Evolutionary conservation across 1,140 invertebrate genomes (phyloP).

Genomic region (Physella acuta): DNA sequence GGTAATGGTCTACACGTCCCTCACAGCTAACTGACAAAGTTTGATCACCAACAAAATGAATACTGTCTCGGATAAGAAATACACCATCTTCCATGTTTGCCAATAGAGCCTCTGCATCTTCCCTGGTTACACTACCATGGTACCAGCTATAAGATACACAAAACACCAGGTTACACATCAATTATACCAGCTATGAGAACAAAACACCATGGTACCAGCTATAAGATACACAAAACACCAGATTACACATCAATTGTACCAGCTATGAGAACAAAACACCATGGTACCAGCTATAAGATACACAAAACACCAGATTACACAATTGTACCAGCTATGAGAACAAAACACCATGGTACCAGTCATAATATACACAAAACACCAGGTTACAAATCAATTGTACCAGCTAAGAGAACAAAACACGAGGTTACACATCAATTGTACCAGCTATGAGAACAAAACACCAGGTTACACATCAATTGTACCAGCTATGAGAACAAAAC

Average conservation of each 20-base stretch:
- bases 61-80: conserved; percentile 95
- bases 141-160: conserved; percentile 77
- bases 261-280: conserved; percentile 61
- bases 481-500: neutral
- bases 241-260: neutral
- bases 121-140: conserved; percentile 94
- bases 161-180: neutral
- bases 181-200: neutral
- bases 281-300: conserved; percentile 86
- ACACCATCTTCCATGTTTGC: conserved; percentile 75
- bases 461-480: conserved; percentile 95
- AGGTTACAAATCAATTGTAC: neutral
- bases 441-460: neutral
- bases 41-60: conserved; percentile 98
- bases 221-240: conserved; percentile 5
- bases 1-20: conserved; percentile 48
- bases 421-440: neutral
- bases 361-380: conserved; percentile 50
- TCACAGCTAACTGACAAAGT: conserved; percentile 82
- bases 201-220: conserved; percentile 92
- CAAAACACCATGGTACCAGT: conserved; percentile 90
- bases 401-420: neutral
- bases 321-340: neutral
- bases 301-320: neutral
- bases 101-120: conserved; percentile 88